These are phyloP conservation scores for Nematopogon swammerdamellus DNA, from an alignment of 2,888 invertebrate species.

Conservation along the genomic window DNA sequence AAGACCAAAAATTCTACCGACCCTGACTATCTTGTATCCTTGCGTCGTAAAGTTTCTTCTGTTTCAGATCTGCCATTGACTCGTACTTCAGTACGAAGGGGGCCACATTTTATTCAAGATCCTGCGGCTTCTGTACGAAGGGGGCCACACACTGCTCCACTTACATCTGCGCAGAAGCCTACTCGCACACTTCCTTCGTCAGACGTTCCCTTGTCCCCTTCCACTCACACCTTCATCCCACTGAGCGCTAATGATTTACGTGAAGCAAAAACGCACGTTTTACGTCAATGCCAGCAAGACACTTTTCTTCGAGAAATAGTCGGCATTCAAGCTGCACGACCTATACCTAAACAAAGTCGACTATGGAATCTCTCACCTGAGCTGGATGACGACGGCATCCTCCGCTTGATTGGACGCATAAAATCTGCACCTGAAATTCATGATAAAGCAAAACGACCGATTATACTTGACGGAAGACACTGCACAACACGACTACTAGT, in stretches of 20 bases:
- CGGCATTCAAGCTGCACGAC: background rate
- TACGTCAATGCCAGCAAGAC: background rate
- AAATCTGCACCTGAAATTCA: background rate
- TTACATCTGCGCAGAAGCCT: too few species aligned
- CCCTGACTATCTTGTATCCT: too few species aligned
- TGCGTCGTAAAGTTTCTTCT: too few species aligned
- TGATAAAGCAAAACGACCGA: background rate
- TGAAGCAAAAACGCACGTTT: background rate
- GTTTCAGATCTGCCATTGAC: too few species aligned
- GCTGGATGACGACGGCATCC: conserved; percentile 1
- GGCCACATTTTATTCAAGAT: too few species aligned
- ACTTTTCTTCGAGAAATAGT: background rate
- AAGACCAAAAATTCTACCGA: too few species aligned
- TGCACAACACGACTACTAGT: conserved; percentile 1
- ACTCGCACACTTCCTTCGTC: too few species aligned
- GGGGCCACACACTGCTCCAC: background rate
- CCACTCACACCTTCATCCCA: background rate
- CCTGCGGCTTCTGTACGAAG: background rate
- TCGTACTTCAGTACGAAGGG: too few species aligned
- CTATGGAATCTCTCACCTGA: background rate
- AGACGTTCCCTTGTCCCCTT: too few species aligned
- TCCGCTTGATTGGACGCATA: conserved; percentile 1
- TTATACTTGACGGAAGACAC: conserved; percentile 2
- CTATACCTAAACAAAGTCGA: background rate
- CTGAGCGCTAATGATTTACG: background rate